A percentile compares a stretch with the other conserved stretches of the same genome.
Conservation (phyloP, 1,140 invertebrate species). For the Anastrepha ludens region DNA sequence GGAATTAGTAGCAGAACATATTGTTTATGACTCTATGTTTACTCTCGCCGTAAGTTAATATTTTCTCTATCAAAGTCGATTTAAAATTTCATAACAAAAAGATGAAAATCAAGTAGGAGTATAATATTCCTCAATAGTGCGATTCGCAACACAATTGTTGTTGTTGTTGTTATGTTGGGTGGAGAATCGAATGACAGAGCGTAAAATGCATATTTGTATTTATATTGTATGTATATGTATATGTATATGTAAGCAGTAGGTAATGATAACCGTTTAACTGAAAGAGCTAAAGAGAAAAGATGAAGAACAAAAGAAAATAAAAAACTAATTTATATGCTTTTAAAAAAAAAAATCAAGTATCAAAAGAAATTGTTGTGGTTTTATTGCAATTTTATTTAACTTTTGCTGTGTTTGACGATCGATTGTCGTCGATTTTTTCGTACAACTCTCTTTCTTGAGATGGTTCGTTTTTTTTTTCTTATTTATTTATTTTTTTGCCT, state of each 20-base stretch:
- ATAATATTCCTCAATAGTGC: too few relatives aligned
- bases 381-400: slow-evolving; percentile 53
- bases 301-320: slow-evolving; percentile 46
- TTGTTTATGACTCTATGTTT: neutral
- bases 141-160: neutral
- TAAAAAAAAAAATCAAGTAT: slow-evolving; percentile 52
- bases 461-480: neutral
- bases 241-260: slow-evolving; percentile 6
- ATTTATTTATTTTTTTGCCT: neutral
- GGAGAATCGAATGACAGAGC: neutral
- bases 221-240: slow-evolving; percentile 3
- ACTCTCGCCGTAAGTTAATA: neutral
- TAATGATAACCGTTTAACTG: slow-evolving; percentile 9
- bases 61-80: neutral
- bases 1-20: neutral
- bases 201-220: slow-evolving; percentile 29
- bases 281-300: slow-evolving; percentile 48
- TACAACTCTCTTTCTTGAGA: neutral
- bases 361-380: slow-evolving; percentile 54
- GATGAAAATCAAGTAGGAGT: neutral
- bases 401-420: slow-evolving; percentile 17
- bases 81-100: neutral
- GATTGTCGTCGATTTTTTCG: slow-evolving; percentile 47
- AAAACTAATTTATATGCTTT: slow-evolving; percentile 57
- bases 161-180: slow-evolving; percentile 24